Conservation (phyloP, 1,140 invertebrate genomes). For the Zaprionus camerounensis region DNA sequence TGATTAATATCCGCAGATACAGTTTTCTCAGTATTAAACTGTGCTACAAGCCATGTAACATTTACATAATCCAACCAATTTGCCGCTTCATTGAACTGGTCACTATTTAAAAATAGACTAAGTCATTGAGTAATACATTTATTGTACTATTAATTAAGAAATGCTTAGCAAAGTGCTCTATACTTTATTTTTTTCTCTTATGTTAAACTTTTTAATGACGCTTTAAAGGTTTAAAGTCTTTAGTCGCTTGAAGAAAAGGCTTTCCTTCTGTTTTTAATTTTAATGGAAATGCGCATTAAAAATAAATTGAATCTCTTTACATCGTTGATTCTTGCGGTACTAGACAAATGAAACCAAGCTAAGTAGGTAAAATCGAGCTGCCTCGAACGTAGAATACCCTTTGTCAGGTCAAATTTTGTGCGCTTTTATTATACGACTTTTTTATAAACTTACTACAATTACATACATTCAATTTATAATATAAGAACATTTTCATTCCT, state of each 20-base stretch:
- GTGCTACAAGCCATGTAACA: constrained; percentile 13
- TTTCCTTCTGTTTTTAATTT: too few species aligned
- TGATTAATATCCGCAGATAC: constrained; percentile 60
- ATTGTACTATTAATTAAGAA: too few species aligned
- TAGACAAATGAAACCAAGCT: not conserved
- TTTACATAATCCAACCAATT: constrained; percentile 44
- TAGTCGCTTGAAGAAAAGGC: too few species aligned
- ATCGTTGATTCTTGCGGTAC: constrained; percentile 26
- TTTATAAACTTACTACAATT: too few species aligned
- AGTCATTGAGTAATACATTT: not conserved
- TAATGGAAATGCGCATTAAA: not conserved
- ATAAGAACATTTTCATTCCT: too few species aligned
- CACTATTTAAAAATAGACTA: not conserved
- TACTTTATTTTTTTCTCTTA: not conserved
- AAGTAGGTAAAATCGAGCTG: not conserved
- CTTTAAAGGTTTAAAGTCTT: too few species aligned
- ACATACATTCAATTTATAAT: too few species aligned
- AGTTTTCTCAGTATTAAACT: constrained; percentile 29
- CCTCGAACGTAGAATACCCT: not conserved
- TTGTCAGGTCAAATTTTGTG: too few species aligned
- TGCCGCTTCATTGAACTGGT: constrained; percentile 9
- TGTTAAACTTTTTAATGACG: not conserved
- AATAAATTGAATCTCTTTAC: constrained; percentile 14
- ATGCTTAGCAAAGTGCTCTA: too few species aligned
- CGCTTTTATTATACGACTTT: too few species aligned